Evolutionary conservation across 35 echinoderm and acorn worm genomes (phyloP), one percentile per base, ranked within the genome.

Genomic region (Apostichopus japonicus): DNA sequence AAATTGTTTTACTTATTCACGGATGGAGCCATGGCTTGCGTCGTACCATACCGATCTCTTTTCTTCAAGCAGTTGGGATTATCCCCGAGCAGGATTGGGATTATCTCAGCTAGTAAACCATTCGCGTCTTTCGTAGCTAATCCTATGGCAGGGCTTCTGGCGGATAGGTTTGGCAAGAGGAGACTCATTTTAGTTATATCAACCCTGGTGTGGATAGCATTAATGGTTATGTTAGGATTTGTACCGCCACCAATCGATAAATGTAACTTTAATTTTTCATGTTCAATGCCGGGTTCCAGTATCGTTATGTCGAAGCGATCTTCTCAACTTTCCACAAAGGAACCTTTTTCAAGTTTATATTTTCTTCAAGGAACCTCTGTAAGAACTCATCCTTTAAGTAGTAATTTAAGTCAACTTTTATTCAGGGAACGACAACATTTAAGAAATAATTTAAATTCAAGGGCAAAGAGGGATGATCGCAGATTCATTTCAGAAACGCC

Each of bases 1-100:
- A 95, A 95, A 63, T 19, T 95, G 27, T 95, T 95, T 90, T 95
- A 95, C 57, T 93, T 95, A 56, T 90, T 95, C 19, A 92, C 91
- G 1, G 91, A 93, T 83, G 94, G 94, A 57, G 94, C 91, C 5
- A 84, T 92, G 59, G 92, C 91, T 17, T 92, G 91, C 19, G 83
- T 95, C 23, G 91, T 87, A 51, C 94, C 94, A 17, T 95, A 93
- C 71, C 84, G 91, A 44, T 87, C 94, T 24, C 52, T 95, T 3
- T 95, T 87, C 27, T 90, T 95, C 83, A 95, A 95, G 55, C 94
- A 95, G 65, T 76, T 95, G 19, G 94, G 94, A 21, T 57, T 95
- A 53, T 84, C 81, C 13, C 83, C 94, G 14, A 88, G 91, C 51
- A 86, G 94, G 7, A 95, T 95, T 54, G 94, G 94, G 5, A 86